Base-by-base conservation (phyloP, 1,140 invertebrate genomes). In the Dolichoris vasculosae region DNA sequence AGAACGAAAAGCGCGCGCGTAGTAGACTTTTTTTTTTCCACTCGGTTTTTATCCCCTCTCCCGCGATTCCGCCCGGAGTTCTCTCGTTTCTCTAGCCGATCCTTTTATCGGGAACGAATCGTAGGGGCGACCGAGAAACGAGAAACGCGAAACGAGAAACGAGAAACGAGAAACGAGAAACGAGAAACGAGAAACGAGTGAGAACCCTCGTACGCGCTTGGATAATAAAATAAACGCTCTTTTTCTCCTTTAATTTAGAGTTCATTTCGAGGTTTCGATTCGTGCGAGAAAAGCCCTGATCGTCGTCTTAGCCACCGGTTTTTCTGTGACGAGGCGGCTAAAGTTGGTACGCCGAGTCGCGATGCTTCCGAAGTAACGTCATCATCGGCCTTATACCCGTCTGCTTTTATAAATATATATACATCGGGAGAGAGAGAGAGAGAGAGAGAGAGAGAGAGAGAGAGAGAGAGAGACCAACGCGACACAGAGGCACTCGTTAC, bases 281-380 rank as follows among this genome's bases (percentile, higher is more conserved):
- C 26, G 30, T 64, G 8, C 63, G 63, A 64, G 63, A 64, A 64
- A 64, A 64, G 9, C 63, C 15, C 15, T 3, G 30, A 13, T 69
- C 64, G 30, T 69, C 17, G 55, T 63, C 17, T 7, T 17, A 7
- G 6, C 13, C 43, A 46, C 43, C 13, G 55, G 23, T 26, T 59
- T 59, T 59, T 59, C 38, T 13, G 13, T n/a, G 40, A 73, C 38
- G 26, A 43, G 69, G 20, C 38, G 6, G 35, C 67, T 35, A 38
- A 69, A 6, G 43, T 73, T 20, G 26, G 35, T 75, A 55, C 30
- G 63, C 26, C 30, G 32, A 81, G 23, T 77, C 30, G n/a, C 46
- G 48, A 77, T 77, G 43, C 75, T 77, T 77, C 30, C 46, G 30
- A 46, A n/a, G 43, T 51, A 81, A 82, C 79, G 64, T 82, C 79